Percentiles rank a stretch among this genome's conserved stretches.
phyloP scores from a whole-genome alignment of 2,888 invertebrate species.

The Synanthedon formicaeformis region DNA sequence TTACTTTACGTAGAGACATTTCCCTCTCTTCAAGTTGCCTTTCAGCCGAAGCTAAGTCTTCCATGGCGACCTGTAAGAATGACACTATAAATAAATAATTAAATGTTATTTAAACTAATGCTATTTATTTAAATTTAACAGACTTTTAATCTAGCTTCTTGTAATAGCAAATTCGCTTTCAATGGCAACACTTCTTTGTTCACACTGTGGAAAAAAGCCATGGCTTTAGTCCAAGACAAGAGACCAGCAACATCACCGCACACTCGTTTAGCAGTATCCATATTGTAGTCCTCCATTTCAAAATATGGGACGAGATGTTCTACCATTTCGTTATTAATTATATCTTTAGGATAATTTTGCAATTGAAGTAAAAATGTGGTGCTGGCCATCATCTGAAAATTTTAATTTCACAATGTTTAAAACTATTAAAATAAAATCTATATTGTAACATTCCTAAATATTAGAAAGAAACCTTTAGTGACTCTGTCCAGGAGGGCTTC shows the following conservation, averaged over 20 bases:
- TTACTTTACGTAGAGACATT: constrained; percentile 88
- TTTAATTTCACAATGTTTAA: neutral
- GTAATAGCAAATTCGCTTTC: constrained; percentile 90
- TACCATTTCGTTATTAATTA: constrained; percentile 97
- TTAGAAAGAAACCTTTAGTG: constrained; percentile 77
- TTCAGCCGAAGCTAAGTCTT: constrained; percentile 89
- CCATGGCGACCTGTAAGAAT: constrained; percentile 80
- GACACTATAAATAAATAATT: neutral
- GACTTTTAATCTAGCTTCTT: constrained; percentile 88
- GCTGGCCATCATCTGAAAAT: constrained; percentile 89
- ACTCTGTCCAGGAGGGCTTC: constrained; percentile 97
- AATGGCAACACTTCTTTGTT: constrained; percentile 96
- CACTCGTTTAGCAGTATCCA: constrained; percentile 95
- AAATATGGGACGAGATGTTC: constrained; percentile 93
- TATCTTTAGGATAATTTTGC: constrained; percentile 95
- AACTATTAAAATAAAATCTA: neutral
- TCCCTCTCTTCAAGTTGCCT: constrained; percentile 91
- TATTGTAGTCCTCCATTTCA: constrained; percentile 95
- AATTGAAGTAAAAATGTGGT: constrained; percentile 91
- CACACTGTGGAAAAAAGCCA: constrained; percentile 95
- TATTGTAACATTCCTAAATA: neutral
- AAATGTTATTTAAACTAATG: neutral
- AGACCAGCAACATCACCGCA: constrained; percentile 97
- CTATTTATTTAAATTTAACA: neutral
- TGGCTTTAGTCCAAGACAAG: constrained; percentile 95